phyloP scores from a whole-genome alignment of 2,113 vertebrate genomes.

The Zapus hudsonius region DNA sequence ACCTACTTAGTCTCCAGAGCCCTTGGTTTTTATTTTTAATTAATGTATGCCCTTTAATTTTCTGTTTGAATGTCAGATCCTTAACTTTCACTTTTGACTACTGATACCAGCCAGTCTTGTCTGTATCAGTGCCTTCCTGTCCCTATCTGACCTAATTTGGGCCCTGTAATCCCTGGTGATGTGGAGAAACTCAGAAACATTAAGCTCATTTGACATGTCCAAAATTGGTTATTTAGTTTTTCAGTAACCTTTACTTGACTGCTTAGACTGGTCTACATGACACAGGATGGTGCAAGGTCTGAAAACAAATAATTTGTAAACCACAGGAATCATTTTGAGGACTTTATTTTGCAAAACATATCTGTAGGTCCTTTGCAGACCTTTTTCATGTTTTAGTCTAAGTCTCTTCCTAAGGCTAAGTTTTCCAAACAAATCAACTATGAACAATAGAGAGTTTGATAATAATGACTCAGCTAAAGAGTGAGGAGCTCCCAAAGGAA shows the following conservation, averaged over 20 bases:
- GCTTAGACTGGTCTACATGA: neutral
- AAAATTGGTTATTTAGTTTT: neutral
- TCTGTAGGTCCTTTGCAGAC: neutral
- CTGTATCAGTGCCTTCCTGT: neutral
- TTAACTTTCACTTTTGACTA: conserved; percentile 43
- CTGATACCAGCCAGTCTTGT: neutral
- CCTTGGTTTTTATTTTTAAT: conserved; percentile 61
- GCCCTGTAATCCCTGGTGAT: conserved; percentile 17
- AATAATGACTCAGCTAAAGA: neutral
- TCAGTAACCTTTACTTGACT: neutral
- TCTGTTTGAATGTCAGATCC: conserved; percentile 48
- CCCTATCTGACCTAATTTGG: neutral
- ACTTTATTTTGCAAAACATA: neutral
- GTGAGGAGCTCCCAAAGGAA: neutral
- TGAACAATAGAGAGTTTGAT: neutral
- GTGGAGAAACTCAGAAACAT: neutral
- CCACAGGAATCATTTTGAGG: neutral
- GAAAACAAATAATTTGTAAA: neutral
- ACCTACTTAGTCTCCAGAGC: conserved; percentile 52
- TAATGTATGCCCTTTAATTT: conserved; percentile 63
- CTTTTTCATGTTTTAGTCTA: neutral
- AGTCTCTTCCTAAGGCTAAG: neutral
- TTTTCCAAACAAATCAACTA: conserved; percentile 2
- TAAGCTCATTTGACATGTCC: conserved; percentile 22
- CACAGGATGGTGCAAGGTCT: neutral